Evolutionary conservation across 2,797 vertebrate species (phyloP).

Genomic region (Cirrhinus molitorella): DNA sequence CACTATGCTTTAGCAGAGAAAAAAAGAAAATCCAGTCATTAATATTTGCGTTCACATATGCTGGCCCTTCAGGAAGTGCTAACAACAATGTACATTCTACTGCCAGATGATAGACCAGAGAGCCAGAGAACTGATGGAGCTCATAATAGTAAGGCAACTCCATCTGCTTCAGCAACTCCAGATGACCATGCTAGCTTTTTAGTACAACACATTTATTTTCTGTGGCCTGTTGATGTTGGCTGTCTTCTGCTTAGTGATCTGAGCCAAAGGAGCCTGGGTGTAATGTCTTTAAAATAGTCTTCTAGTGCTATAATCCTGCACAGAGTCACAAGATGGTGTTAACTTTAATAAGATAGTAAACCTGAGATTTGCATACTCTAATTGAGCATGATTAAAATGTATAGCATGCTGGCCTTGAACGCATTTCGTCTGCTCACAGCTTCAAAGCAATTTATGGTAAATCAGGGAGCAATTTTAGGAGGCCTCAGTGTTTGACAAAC

Average conservation of each 20-base stretch:
- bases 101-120: conserved; percentile 46
- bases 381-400: conserved; percentile 26
- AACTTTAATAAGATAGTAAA: conserved; percentile 9
- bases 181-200: conserved; percentile 17
- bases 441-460: conserved; percentile 14
- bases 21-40: conserved; percentile 42
- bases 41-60: conserved; percentile 50
- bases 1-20: conserved; percentile 10
- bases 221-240: neutral
- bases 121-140: conserved; percentile 52
- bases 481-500: neutral
- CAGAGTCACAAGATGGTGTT: neutral
- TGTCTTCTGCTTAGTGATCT: neutral
- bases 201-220: conserved; percentile 30
- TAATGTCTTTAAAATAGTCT: conserved; percentile 9
- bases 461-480: conserved; percentile 1
- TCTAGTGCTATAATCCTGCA: conserved; percentile 3
- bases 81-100: conserved; percentile 40
- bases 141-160: conserved; percentile 47
- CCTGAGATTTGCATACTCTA: neutral
- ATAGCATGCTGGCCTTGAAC: conserved; percentile 5
- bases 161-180: conserved; percentile 52
- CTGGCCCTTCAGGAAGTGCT: conserved; percentile 49
- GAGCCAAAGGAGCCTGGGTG: conserved; percentile 5
- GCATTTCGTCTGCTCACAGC: neutral